These are phyloP conservation scores for Clupea harengus DNA, from an alignment of 2,113 vertebrate genomes.

Conservation along the genomic window DNA sequence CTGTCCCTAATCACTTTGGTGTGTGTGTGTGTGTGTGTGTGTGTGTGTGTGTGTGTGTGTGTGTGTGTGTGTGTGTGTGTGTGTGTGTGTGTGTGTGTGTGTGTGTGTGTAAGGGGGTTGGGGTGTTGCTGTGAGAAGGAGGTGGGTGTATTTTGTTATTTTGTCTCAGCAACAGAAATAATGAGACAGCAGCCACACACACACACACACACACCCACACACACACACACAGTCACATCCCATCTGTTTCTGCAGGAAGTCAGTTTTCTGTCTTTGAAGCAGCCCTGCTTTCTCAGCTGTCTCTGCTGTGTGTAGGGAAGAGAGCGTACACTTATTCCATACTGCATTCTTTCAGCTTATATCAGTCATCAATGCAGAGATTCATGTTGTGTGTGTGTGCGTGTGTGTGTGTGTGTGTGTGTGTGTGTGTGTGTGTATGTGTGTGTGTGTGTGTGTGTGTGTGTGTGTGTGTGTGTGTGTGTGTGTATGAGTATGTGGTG, in stretches of 20 bases:
- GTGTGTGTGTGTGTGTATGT: neutral
- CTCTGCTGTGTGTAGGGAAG: no score
- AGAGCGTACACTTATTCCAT: no score
- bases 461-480: neutral
- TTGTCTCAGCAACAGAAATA: neutral
- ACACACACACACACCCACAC: no score
- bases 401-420: constrained; percentile 3
- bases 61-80: neutral
- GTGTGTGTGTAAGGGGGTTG: neutral
- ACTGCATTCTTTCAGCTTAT: neutral
- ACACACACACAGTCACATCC: neutral
- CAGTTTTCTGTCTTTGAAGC: no score
- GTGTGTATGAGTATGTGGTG: neutral
- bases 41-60: neutral
- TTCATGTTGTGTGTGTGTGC: neutral
- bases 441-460: constrained; percentile 4
- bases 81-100: neutral
- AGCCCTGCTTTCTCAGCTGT: no score
- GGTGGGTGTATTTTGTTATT: neutral
- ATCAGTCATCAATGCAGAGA: neutral
- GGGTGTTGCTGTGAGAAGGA: no score
- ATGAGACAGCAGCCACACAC: neutral
- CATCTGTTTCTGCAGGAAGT: neutral
- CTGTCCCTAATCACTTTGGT: no score
- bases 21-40: neutral